Evolutionary conservation across 2,113 vertebrate genomes (phyloP).

Genomic region (Melospiza georgiana): DNA sequence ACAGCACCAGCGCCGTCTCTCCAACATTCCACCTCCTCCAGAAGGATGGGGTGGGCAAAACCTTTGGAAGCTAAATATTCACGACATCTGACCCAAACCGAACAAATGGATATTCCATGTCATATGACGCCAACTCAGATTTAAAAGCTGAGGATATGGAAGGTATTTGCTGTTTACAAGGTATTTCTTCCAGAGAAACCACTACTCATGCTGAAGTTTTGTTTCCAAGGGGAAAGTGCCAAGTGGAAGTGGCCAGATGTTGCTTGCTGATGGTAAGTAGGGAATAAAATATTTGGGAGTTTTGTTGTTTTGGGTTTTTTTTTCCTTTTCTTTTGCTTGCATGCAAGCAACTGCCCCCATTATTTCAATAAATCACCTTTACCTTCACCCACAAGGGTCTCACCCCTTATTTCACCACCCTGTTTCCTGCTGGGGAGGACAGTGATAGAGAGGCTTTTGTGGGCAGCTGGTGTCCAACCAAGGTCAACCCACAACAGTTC

Average conservation of each 20-base stretch:
- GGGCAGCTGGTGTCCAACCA: background rate
- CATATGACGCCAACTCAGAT: background rate
- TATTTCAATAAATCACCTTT: background rate
- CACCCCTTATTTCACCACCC: fast-evolving
- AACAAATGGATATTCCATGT: background rate
- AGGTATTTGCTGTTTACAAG: background rate
- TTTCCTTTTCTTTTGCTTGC: background rate
- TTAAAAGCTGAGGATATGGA: background rate
- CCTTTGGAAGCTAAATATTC: background rate
- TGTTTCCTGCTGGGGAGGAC: background rate
- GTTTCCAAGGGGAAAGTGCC: background rate
- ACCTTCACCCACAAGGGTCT: background rate
- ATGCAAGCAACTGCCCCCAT: no score
- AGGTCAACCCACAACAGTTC: background rate
- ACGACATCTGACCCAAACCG: background rate
- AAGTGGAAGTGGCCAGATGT: background rate
- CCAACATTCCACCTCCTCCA: background rate
- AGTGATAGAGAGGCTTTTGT: background rate
- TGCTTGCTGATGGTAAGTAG: background rate
- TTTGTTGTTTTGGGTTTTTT: background rate
- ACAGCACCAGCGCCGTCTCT: fast-evolving
- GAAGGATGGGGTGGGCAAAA: background rate
- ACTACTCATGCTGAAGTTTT: background rate
- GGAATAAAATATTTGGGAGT: background rate
- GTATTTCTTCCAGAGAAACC: background rate